These are phyloP conservation scores for Drosophila neutralis DNA, from an alignment of 2,888 invertebrate genomes.

Conservation along the genomic window DNA sequence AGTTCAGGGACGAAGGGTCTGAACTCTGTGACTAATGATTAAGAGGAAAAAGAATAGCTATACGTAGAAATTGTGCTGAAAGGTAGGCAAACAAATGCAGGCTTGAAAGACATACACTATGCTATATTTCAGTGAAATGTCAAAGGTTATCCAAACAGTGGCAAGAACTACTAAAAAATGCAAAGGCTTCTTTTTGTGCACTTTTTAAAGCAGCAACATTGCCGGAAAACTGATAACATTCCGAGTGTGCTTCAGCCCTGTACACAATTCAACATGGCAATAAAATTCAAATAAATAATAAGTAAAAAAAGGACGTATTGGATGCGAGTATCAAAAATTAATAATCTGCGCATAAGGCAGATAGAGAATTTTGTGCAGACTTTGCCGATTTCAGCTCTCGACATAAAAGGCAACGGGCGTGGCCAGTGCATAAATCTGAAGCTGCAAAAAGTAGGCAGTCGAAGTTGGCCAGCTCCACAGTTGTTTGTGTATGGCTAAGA, in stretches of 20 bases:
- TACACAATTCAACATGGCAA: not conserved
- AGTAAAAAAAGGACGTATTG: slow-evolving; percentile 29
- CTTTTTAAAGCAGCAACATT: not conserved
- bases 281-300: slow-evolving; percentile 12
- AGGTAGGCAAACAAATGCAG: slow-evolving; percentile 28
- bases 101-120: slow-evolving; percentile 28
- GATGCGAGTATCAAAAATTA: slow-evolving; percentile 36
- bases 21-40: not conserved
- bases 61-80: slow-evolving; percentile 8
- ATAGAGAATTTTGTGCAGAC: slow-evolving; percentile 24
- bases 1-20: slow-evolving; percentile 44
- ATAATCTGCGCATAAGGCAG: slow-evolving; percentile 21
- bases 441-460: slow-evolving; percentile 32
- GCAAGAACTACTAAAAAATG: slow-evolving; percentile 2
- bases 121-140: slow-evolving; percentile 29
- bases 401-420: slow-evolving; percentile 34
- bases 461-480: not conserved
- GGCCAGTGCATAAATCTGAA: slow-evolving; percentile 44
- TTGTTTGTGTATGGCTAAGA: slow-evolving; percentile 2
- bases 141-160: slow-evolving; percentile 41
- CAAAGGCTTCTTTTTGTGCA: not conserved
- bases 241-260: not conserved
- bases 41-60: not conserved
- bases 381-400: slow-evolving; percentile 32
- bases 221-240: not conserved